These are phyloP conservation scores for Cyrtonyx montezumae DNA, from an alignment of 2,113 vertebrate species.

Conservation along the genomic window DNA sequence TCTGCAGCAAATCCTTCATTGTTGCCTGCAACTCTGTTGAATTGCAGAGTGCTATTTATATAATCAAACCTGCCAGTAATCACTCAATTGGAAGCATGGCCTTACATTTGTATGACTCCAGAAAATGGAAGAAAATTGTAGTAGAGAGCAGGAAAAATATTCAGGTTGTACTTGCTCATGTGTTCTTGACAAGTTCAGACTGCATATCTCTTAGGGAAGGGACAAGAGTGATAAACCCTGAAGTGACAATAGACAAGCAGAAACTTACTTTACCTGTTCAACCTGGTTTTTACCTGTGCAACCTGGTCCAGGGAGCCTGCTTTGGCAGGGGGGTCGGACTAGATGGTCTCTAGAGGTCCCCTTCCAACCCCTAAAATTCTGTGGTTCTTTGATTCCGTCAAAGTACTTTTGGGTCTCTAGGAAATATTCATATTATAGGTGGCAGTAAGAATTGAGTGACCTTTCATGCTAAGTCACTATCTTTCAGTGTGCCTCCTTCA, in stretches of 20 bases:
- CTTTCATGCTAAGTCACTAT: background rate
- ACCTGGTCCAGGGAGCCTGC: no score
- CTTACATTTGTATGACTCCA: slow-evolving; percentile 31
- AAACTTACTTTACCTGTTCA: background rate
- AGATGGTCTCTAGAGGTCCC: no score
- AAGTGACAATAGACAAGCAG: background rate
- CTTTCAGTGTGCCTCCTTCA: background rate
- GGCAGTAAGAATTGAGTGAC: background rate
- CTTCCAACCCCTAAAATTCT: no score
- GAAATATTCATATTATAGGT: fast-evolving
- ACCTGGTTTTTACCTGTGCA: no score
- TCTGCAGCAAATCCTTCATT: slow-evolving; percentile 59
- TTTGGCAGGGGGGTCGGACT: no score
- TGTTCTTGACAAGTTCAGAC: background rate
- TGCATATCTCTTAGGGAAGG: background rate
- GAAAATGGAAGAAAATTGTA: slow-evolving; percentile 43
- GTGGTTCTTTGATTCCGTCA: no score
- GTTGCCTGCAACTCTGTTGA: slow-evolving; percentile 49
- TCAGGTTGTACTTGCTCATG: background rate
- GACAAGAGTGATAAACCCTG: background rate
- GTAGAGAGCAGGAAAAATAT: background rate
- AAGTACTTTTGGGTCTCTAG: background rate
- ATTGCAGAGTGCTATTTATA: slow-evolving; percentile 69
- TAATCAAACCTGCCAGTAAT: slow-evolving; percentile 65
- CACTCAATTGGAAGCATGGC: slow-evolving; percentile 30